phyloP scores from a whole-genome alignment of 2,113 vertebrate genomes.

The Erinaceus europaeus region DNA sequence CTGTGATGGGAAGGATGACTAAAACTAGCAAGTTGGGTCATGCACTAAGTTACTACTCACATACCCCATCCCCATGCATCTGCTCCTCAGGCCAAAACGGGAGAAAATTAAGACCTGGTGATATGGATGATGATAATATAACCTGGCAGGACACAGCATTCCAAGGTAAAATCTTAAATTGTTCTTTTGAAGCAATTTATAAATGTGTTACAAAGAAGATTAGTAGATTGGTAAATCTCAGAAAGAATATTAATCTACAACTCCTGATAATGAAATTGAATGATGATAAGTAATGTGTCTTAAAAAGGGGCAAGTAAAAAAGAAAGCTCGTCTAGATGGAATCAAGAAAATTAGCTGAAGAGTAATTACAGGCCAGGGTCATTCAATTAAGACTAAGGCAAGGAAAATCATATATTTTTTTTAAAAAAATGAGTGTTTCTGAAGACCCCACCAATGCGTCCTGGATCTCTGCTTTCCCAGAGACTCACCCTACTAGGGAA shows the following conservation, averaged over 20 bases:
- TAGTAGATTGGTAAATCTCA: background rate
- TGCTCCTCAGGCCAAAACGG: background rate
- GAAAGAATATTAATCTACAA: background rate
- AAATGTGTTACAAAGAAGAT: background rate
- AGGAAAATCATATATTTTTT: background rate
- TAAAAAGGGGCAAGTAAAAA: background rate
- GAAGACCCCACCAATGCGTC: too few species aligned
- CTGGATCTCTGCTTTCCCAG: too few species aligned
- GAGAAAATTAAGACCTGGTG: background rate
- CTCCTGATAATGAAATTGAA: background rate
- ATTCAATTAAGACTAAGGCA: background rate
- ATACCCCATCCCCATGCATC: background rate
- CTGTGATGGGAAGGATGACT: background rate
- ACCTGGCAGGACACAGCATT: background rate
- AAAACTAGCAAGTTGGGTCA: background rate
- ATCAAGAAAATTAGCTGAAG: background rate
- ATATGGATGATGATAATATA: background rate
- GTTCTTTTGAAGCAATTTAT: background rate
- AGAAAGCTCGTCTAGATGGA: background rate
- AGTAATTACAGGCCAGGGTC: background rate
- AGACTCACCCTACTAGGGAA: too few species aligned
- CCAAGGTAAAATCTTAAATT: background rate
- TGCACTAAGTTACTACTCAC: background rate
- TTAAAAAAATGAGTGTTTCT: background rate
- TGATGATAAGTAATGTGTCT: background rate